These are phyloP conservation scores for Sporophila hypoxantha DNA, from an alignment of 2,113 vertebrate species.

Conservation along the genomic window DNA sequence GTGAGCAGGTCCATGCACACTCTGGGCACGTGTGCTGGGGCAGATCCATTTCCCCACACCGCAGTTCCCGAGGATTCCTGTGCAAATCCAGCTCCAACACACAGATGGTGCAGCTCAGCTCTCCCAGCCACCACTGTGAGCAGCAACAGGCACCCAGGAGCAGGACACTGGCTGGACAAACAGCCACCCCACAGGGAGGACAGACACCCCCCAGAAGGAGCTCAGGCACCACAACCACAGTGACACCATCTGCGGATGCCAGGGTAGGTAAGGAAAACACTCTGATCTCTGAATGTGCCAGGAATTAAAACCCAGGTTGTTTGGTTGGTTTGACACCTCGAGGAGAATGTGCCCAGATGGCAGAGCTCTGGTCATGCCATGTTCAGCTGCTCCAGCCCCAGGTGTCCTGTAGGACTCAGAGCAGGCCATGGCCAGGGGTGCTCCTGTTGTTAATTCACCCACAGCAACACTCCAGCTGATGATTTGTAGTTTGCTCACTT, in stretches of 20 bases:
- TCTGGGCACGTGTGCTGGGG: rapidly evolving
- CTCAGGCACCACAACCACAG: rapidly evolving
- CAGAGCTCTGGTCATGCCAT: not conserved
- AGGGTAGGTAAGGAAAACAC: not conserved
- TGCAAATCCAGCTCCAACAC: not conserved
- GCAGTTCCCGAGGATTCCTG: not conserved
- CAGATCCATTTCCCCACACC: not conserved
- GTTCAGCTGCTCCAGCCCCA: not conserved
- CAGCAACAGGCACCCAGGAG: not conserved
- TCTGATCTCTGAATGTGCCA: not conserved
- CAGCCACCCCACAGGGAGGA: not conserved
- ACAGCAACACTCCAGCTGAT: not conserved
- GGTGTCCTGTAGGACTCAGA: not conserved
- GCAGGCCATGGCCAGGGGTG: not conserved
- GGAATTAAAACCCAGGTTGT: not conserved
- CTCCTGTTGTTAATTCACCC: not conserved
- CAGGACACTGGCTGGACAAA: not conserved
- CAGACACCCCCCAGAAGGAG: not conserved
- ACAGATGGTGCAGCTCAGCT: not conserved
- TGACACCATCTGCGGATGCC: not conserved
- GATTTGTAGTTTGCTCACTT: not conserved
- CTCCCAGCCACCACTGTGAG: not conserved
- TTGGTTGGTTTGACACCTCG: not conserved
- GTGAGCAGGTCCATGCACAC: rapidly evolving
- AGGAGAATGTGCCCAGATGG: not conserved